Percentiles rank a stretch among this genome's conserved stretches.
phyloP scores from a whole-genome alignment of 2,888 invertebrate genomes.

The Flexamia atlantica region DNA sequence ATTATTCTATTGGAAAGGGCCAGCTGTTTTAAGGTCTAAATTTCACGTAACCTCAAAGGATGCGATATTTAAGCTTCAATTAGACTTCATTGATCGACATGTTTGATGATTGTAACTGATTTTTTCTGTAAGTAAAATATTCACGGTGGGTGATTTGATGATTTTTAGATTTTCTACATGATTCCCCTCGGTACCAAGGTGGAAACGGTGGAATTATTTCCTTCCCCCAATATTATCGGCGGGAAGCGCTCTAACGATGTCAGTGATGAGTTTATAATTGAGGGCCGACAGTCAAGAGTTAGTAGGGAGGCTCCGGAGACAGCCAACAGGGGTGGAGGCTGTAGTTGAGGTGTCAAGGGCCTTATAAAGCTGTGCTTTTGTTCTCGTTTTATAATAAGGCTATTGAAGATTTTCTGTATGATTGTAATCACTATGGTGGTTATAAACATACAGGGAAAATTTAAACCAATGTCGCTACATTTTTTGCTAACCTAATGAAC shows the following conservation, averaged over 20 bases:
- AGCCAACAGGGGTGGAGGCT: background rate
- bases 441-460: too few relatives aligned
- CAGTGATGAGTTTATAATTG: constrained; percentile 36
- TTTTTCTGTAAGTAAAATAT: too few relatives aligned
- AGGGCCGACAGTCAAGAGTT: background rate
- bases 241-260: constrained; percentile 9
- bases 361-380: background rate
- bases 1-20: too few relatives aligned
- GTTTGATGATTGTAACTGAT: too few relatives aligned
- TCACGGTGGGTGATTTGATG: too few relatives aligned
- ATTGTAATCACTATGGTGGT: too few relatives aligned
- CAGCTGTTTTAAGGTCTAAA: too few relatives aligned
- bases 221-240: background rate
- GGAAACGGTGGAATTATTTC: constrained; percentile 10
- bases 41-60: too few relatives aligned
- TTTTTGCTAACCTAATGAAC: too few relatives aligned
- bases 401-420: background rate
- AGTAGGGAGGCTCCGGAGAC: background rate
- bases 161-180: background rate
- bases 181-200: background rate
- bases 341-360: background rate
- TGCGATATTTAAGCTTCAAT: too few relatives aligned
- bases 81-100: too few relatives aligned
- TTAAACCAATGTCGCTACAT: too few relatives aligned
- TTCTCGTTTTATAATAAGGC: background rate